These are phyloP conservation scores for Borostomias antarcticus DNA, from an alignment of 2,797 vertebrate species.

Conservation along the genomic window DNA sequence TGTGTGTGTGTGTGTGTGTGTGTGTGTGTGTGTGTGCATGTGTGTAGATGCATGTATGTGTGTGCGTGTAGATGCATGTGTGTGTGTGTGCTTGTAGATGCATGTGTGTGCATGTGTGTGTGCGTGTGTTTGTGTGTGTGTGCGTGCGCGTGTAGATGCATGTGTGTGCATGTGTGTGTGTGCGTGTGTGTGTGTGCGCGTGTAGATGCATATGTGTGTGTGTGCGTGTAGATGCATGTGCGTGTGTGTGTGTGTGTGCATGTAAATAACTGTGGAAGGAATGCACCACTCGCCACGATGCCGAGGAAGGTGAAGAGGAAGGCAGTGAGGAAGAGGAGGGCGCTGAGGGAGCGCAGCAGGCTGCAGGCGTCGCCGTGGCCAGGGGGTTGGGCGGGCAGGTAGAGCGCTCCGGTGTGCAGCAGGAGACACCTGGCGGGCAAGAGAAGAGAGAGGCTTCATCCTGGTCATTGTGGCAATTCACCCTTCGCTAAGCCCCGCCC, in stretches of 20 bases:
- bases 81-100: too few relatives aligned
- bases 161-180: not conserved
- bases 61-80: too few relatives aligned
- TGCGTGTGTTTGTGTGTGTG: not conserved
- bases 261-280: not conserved
- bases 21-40: not conserved
- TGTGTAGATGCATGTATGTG: too few relatives aligned
- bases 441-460: not conserved
- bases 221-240: not conserved
- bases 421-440: constrained; percentile 81
- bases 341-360: constrained; percentile 72
- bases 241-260: too few relatives aligned
- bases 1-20: not conserved
- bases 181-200: not conserved
- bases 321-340: constrained; percentile 76
- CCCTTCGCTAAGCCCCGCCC: too few relatives aligned
- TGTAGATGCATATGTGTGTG: too few relatives aligned
- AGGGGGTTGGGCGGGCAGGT: constrained; percentile 33
- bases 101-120: not conserved
- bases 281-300: constrained; percentile 82
- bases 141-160: not conserved
- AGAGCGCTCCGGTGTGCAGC: constrained; percentile 76
- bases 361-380: constrained; percentile 63
- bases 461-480: not conserved
- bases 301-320: constrained; percentile 80